Base-by-base conservation (phyloP, 2,113 vertebrate genomes). In the Channa argus region DNA sequence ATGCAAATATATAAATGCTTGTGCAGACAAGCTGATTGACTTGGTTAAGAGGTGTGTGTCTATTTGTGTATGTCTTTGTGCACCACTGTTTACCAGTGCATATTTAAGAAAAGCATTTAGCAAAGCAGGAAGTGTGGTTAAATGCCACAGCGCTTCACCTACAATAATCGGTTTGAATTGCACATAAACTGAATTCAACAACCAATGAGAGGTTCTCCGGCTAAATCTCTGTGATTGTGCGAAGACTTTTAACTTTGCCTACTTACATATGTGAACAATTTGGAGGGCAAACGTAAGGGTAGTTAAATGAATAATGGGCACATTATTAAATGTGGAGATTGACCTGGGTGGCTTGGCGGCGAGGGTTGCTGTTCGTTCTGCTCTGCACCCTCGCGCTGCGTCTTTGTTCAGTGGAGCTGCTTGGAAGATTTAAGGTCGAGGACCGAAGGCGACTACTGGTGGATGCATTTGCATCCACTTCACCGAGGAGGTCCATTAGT, bases 371-470 rank as follows among this genome's bases (percentile, higher is more conserved):
- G 24, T 4, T 15, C 2, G 63, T 65, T 63, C 71, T 74, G 63
- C 54, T 81, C 65, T 49, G 69, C 56, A 90, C 37, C 50, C 90
- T 86, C 8, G 49, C 38, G 39, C 88, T 88, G 63, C 5, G 80
- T 8, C 83, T 75, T 5, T 12, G 24, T 13, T 50, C 60, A 0
- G 38, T 8, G n/a, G 63, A 65, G 73, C 56, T 6, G 46, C 68
- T 4, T 41, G 64, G 51, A 3, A 50, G 60, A 37, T 41, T 71
- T 1, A 49, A 0, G 4, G 83, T 83, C 50, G 83, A 88, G 3
- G 76, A 53, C 5, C 86, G 79, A 38, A 91, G 88, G 6, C 85
- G 78, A 63, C 80, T 70, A 68, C 82, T 74, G n/a, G 71, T 71
- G 0, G 73, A 59, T 1, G 71, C 15, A 2, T 61, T 7, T 54